Evolutionary conservation across 2,797 vertebrate species (phyloP).

Genomic region (Rhadinocentrus ornatus): DNA sequence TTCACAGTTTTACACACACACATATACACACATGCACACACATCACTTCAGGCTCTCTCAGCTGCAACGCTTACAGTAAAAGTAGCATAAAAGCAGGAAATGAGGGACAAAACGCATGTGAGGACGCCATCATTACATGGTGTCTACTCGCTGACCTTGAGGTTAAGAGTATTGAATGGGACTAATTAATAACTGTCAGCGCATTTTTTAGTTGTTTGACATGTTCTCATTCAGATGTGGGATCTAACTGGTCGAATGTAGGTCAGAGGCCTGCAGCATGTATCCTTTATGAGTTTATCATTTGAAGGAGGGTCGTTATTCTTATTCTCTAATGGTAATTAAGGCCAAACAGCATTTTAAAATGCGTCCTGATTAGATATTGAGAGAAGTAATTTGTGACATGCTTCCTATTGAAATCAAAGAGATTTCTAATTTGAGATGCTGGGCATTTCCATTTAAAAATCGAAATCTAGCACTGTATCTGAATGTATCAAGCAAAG

Average conservation of each 20-base stretch:
- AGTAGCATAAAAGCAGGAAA: slow-evolving; percentile 34
- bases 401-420: slow-evolving; percentile 61
- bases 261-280: slow-evolving; percentile 75
- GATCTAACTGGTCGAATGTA: slow-evolving; percentile 72
- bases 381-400: slow-evolving; percentile 54
- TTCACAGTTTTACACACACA: slow-evolving; percentile 36
- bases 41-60: slow-evolving; percentile 53
- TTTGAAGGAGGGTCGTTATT: slow-evolving; percentile 69
- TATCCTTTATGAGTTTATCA: slow-evolving; percentile 73
- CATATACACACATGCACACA: background rate
- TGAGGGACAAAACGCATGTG: slow-evolving; percentile 58
- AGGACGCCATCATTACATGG: slow-evolving; percentile 76
- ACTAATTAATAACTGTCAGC: slow-evolving; percentile 84
- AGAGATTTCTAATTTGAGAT: slow-evolving; percentile 56
- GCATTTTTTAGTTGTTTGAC: slow-evolving; percentile 72
- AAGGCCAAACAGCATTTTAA: slow-evolving; percentile 68
- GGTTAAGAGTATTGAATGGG: slow-evolving; percentile 80
- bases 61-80: slow-evolving; percentile 56
- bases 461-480: slow-evolving; percentile 63
- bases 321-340: slow-evolving; percentile 74
- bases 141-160: slow-evolving; percentile 79
- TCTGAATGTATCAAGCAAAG: slow-evolving; percentile 60
- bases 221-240: slow-evolving; percentile 65
- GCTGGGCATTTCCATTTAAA: slow-evolving; percentile 53
- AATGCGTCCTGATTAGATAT: slow-evolving; percentile 70